A percentile compares a stretch with the other conserved stretches of the same genome.
phyloP scores from a whole-genome alignment of 1,140 invertebrate genomes.

The Brachystomella parvula region DNA sequence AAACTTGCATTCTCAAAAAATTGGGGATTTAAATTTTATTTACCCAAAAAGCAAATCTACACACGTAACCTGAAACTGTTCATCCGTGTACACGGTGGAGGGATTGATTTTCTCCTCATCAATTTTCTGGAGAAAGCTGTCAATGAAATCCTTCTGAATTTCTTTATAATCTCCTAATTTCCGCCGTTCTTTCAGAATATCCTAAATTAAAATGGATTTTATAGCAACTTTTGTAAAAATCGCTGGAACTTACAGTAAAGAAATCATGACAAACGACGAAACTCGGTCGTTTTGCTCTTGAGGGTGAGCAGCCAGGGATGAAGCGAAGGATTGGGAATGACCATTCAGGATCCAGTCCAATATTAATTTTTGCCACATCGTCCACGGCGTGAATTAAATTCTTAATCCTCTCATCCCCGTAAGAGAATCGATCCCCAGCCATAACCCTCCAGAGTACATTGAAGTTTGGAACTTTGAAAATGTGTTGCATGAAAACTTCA shows the following conservation, averaged over 20 bases:
- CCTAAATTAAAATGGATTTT: constrained; percentile 6
- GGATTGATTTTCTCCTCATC: constrained; percentile 19
- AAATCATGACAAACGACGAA: constrained; percentile 11
- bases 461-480: constrained; percentile 47
- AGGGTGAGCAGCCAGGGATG: not conserved
- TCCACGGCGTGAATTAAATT: not conserved
- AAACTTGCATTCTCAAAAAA: constrained; percentile 27
- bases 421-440: constrained; percentile 57
- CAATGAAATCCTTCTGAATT: constrained; percentile 45
- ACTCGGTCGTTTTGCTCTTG: not conserved
- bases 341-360: constrained; percentile 14
- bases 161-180: constrained; percentile 25
- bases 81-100: not conserved
- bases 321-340: not conserved
- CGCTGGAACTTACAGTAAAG: constrained; percentile 1
- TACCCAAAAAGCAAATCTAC: constrained; percentile 5
- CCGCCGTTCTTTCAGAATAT: constrained; percentile 15
- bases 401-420: constrained; percentile 38
- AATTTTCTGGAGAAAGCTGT: constrained; percentile 43
- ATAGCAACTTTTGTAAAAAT: no score
- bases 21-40: constrained; percentile 21
- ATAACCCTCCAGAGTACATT: constrained; percentile 81
- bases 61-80: not conserved
- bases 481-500: constrained; percentile 7
- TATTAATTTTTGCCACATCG: constrained; percentile 6